Evolutionary conservation across 2,113 vertebrate genomes (phyloP).

Genomic region (Aphyosemion australe): DNA sequence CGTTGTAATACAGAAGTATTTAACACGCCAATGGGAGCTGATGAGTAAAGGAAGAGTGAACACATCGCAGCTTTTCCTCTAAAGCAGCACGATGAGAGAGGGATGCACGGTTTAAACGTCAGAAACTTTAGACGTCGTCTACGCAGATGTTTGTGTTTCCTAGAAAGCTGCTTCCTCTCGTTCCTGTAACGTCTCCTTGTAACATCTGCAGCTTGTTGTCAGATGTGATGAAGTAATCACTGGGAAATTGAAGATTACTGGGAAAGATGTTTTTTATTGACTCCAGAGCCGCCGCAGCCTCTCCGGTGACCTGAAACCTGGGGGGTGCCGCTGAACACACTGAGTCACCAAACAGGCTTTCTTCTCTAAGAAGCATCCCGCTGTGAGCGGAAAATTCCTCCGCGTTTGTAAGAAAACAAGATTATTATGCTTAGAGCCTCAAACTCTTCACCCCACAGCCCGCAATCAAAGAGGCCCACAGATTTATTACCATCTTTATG

Average conservation of each 20-base stretch:
- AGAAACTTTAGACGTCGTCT: neutral
- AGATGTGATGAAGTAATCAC: neutral
- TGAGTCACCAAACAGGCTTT: conserved; percentile 30
- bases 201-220: conserved; percentile 18
- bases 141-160: neutral
- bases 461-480: neutral
- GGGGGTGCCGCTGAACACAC: conserved; percentile 23
- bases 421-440: neutral
- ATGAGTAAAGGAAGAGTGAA: neutral
- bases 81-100: neutral
- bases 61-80: neutral
- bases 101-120: neutral
- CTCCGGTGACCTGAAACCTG: conserved; percentile 35
- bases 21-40: neutral
- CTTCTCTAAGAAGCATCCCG: conserved; percentile 18
- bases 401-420: neutral
- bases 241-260: neutral
- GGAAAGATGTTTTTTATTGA: conserved; percentile 6
- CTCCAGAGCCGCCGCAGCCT: conserved; percentile 10
- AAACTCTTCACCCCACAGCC: neutral
- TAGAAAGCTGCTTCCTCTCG: neutral
- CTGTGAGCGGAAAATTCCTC: neutral
- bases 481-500: conserved; percentile 1
- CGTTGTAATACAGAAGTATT: no score
- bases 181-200: neutral